phyloP scores from a whole-genome alignment of 1,140 invertebrate genomes.

The Cyrtorhinus lividipennis region DNA sequence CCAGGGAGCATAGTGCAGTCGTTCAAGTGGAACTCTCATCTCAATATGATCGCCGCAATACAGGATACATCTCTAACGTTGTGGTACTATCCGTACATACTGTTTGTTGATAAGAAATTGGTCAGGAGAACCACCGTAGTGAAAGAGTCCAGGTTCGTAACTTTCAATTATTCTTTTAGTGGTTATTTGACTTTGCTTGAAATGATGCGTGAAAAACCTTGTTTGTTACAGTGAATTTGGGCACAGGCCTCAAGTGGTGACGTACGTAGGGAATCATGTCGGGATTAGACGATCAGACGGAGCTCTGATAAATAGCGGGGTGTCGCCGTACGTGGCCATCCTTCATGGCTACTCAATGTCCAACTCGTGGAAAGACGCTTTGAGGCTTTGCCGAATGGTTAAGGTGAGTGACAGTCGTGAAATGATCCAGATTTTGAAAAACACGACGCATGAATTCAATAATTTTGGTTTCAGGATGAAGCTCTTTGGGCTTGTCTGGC shows the following conservation, averaged over 20 bases:
- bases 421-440: background rate
- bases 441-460: background rate
- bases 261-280: constrained; percentile 64
- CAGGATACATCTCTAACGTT: constrained; percentile 65
- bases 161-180: too few species aligned
- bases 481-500: constrained; percentile 81
- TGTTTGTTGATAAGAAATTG: constrained; percentile 59
- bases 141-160: constrained; percentile 42
- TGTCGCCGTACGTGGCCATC: constrained; percentile 50
- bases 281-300: constrained; percentile 55
- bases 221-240: constrained; percentile 52
- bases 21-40: constrained; percentile 65
- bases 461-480: constrained; percentile 44
- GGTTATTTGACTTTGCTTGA: background rate
- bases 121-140: constrained; percentile 45
- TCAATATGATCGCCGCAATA: constrained; percentile 71
- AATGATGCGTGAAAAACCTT: background rate
- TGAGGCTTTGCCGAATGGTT: constrained; percentile 58
- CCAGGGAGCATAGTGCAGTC: constrained; percentile 60
- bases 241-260: constrained; percentile 57
- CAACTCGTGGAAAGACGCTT: constrained; percentile 56
- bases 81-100: constrained; percentile 70
- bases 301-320: constrained; percentile 42
- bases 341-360: constrained; percentile 46
- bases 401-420: constrained; percentile 38